Conservation (phyloP, 2,113 vertebrate species). For the Gallinago undulata region DNA sequence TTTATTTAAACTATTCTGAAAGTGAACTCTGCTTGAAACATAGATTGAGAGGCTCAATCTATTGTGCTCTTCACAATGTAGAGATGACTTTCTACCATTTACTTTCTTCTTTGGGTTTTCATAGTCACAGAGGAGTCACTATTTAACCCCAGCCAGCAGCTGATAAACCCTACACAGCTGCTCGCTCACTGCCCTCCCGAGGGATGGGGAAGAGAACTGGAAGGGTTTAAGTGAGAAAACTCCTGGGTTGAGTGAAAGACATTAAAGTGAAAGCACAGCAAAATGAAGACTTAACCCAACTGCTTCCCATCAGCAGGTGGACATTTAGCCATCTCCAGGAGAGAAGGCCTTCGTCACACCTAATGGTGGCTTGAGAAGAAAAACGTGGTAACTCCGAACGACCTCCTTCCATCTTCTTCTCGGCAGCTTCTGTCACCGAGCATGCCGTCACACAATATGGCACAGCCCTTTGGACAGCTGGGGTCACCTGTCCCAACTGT, state of each 20-base stretch:
- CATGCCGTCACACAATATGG: background rate
- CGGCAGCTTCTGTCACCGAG: background rate
- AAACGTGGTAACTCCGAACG: background rate
- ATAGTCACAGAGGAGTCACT: background rate
- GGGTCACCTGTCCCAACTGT: background rate
- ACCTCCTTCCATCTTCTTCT: background rate
- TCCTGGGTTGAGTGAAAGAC: background rate
- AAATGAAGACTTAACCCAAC: background rate
- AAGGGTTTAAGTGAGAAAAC: background rate
- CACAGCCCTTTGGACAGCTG: background rate
- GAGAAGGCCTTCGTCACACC: background rate
- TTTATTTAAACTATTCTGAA: background rate
- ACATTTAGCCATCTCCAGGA: background rate
- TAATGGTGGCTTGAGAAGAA: background rate
- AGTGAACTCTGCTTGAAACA: background rate
- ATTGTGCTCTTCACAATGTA: background rate
- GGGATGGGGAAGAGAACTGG: background rate
- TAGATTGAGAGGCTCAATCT: background rate
- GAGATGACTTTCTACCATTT: background rate
- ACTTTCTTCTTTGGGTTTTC: background rate
- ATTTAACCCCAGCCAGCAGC: background rate
- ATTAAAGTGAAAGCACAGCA: background rate
- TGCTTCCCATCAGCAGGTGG: background rate
- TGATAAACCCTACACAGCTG: background rate
- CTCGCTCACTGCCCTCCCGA: accelerated